phyloP scores from a whole-genome alignment of 2,888 invertebrate genomes.

The Drosophila monieri region DNA sequence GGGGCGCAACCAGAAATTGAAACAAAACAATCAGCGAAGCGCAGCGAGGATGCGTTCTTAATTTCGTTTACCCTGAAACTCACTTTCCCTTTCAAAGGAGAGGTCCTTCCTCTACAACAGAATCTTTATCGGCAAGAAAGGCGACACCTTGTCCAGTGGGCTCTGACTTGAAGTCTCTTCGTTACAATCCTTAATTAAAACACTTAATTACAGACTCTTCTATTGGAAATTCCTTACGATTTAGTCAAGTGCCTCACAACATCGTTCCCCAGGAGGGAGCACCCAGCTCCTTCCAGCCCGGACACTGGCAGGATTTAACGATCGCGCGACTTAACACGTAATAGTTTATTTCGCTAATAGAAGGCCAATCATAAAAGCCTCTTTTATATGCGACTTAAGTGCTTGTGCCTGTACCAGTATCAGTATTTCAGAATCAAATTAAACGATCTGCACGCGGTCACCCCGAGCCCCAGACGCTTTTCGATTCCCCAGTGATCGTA shows the following conservation, averaged over 20 bases:
- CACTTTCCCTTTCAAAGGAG: slow-evolving; percentile 69
- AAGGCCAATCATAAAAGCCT: slow-evolving; percentile 71
- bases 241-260: neutral
- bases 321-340: slow-evolving; percentile 62
- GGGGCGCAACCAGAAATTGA: slow-evolving; percentile 73
- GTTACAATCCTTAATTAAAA: too few relatives aligned
- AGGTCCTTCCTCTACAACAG: neutral
- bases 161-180: neutral
- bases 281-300: too few relatives aligned
- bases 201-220: neutral
- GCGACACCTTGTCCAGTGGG: slow-evolving; percentile 59
- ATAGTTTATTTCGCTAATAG: slow-evolving; percentile 75
- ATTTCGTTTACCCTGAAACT: slow-evolving; percentile 74
- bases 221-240: neutral
- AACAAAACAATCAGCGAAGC: slow-evolving; percentile 79
- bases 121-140: slow-evolving; percentile 58
- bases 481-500: slow-evolving; percentile 32
- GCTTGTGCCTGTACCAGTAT: slow-evolving; percentile 56
- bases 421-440: slow-evolving; percentile 73
- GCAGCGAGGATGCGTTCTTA: slow-evolving; percentile 78
- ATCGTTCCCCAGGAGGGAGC: neutral
- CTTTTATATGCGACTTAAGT: slow-evolving; percentile 70
- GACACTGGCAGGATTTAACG: slow-evolving; percentile 35
- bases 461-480: slow-evolving; percentile 9
- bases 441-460: slow-evolving; percentile 46